Evolutionary conservation across 92 coral and sea anemone genomes (phyloP), one percentile per base, ranked within the genome.

Genomic region (Epizoanthus fatuus): DNA sequence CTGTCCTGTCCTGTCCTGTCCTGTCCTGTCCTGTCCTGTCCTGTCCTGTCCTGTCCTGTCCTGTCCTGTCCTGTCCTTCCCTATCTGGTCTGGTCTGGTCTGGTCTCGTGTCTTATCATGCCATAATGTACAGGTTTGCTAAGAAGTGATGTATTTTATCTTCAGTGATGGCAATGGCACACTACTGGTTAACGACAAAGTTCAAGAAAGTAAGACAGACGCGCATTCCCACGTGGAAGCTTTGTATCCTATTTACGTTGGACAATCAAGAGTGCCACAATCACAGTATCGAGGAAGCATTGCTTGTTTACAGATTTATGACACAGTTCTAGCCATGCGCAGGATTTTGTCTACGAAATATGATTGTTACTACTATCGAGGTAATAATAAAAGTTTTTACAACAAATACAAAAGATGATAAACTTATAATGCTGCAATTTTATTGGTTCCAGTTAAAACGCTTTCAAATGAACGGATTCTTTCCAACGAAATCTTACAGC

Each of bases 341-440:
- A 72, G 53, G n/a, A 47, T 72, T 72, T 19, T 57, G 10, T 47
- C 77, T 10, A 72, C 53, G 77, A 49, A 45, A 7, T 72, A 72
- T 17, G 53, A 72, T 15, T 72, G 60, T 20, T 72, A n/a, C 39
- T 72, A 72, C 53, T 72, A 72, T 20, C 51, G 58, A 72, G 77
- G 77, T 22, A 22, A 22, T 49, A 72, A 72, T 47, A 7, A 47
- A 8, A 47, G 0, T 5, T 42, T 42, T 7, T 42, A 42, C 44
- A 45, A 45, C 51, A 45, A 4, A 47, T 47, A 47, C 7, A 7
- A 47, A 47, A 7, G 52, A 8, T 7, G 2, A 47, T 47, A 47
- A 47, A 47, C 9, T 40, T 7, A 7, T 7, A 47, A 47, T 47
- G 7, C 52, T 47, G 52, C 52, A 47, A 47, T 47, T 5, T 47